Conservation (phyloP, 1,140 invertebrate genomes). For the Uloborus diversus region DNA sequence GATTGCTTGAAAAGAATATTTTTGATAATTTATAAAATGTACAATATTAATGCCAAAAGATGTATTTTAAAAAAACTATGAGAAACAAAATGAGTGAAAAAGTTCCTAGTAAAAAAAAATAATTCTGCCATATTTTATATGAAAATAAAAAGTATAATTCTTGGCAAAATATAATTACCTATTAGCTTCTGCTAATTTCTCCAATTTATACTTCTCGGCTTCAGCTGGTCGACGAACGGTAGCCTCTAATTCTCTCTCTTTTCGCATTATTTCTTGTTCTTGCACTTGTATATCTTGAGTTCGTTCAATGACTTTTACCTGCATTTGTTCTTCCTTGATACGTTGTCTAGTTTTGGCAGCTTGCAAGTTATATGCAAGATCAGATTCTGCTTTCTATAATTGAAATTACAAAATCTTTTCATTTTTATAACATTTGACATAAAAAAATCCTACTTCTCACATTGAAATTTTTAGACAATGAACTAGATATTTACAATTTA, state of each 20-base stretch:
- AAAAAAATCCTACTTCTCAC: neutral
- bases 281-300: slow-evolving; percentile 66
- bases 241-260: slow-evolving; percentile 66
- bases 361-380: slow-evolving; percentile 67
- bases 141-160: neutral
- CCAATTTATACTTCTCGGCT: slow-evolving; percentile 73
- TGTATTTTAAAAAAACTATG: neutral
- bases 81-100: neutral
- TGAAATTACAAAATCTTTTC: slow-evolving; percentile 57
- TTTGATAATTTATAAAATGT: neutral
- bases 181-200: slow-evolving; percentile 93
- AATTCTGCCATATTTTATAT: neutral
- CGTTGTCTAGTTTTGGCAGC: slow-evolving; percentile 68
- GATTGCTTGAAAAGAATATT: neutral
- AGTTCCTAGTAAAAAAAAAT: neutral
- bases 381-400: slow-evolving; percentile 66
- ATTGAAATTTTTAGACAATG: neutral
- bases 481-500: neutral
- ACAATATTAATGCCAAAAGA: neutral
- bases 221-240: slow-evolving; percentile 67
- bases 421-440: neutral
- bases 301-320: slow-evolving; percentile 67
- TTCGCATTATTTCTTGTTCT: slow-evolving; percentile 62
- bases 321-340: slow-evolving; percentile 69
- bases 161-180: slow-evolving; percentile 58